Evolutionary conservation across 2,797 vertebrate species (phyloP), one percentile per base, ranked within the genome.

Genomic region (Tapirus indicus): DNA sequence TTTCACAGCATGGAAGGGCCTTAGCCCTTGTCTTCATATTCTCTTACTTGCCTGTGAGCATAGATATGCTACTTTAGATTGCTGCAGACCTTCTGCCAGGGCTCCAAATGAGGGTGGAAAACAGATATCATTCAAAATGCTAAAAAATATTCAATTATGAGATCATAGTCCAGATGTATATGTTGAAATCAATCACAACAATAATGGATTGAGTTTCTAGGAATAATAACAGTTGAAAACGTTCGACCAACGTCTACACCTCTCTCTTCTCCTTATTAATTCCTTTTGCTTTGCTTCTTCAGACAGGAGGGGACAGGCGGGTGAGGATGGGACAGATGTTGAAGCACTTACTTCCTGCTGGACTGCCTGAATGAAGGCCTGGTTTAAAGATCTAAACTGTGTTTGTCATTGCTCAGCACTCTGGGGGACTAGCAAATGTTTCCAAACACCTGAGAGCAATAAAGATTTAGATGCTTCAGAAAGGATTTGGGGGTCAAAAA

Each of bases 281-380:
- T 86, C 11, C 6, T 91, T 93, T 88, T 35, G 4, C 8, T 88
- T 92, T 96, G 25, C 27, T 94, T 87, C 60, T 78, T 77, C 52
- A n/a, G 44, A 38, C 49, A 49, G 8, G 68, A 25, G 12, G 14
- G 13, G 32, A 9, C 23, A 47, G 18, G 23, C 20, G 6, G n/a
- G 14, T 41, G 6, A 80, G 1, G 9, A 32, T 54, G 7, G 69
- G 62, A 58, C 47, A 56, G 18, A 54, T 32, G 1, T 23, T 16
- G 25, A 77, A 89, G 12, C 1, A n/a, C 23, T 84, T 87, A 41
- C 0, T 86, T 14, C 21, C 21, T 12, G 87, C 54, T 82, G 14
- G n/a, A 64, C n/a, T 35, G 58, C 21, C n/a, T 56, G 49, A 91
- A 80, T 35, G n/a, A 49, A 52, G 47, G 44, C 14, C 10, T 38